A percentile compares a stretch with the other conserved stretches of the same genome.
These are phyloP conservation scores for Nyctalus aviator DNA, from an alignment of 2,797 vertebrate species.

Conservation along the genomic window DNA sequence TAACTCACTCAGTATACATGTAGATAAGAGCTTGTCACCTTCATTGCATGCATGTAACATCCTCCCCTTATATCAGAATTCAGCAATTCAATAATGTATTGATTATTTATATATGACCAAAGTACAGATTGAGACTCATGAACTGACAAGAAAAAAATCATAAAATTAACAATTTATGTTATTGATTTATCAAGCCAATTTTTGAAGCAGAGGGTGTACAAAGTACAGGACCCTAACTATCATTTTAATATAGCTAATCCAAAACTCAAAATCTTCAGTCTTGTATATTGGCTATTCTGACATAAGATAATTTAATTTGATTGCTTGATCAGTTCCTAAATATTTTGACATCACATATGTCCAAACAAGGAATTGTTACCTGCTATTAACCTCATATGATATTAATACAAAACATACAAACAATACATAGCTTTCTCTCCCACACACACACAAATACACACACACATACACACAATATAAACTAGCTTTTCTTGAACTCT, in stretches of 20 bases:
- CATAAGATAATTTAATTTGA: slow-evolving; percentile 11
- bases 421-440: not conserved
- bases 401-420: not conserved
- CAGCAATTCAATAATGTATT: not conserved
- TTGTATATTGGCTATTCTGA: slow-evolving; percentile 16
- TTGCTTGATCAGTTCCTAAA: slow-evolving; percentile 18
- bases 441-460: not conserved
- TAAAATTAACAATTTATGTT: not conserved
- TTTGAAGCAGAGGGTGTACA: not conserved
- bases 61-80: not conserved
- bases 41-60: not conserved
- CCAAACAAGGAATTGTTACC: slow-evolving; percentile 1
- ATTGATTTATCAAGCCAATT: not conserved
- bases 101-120: not conserved
- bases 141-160: not conserved
- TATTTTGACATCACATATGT: slow-evolving; percentile 45
- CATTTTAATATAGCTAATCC: slow-evolving; percentile 1
- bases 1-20: not conserved
- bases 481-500: not conserved
- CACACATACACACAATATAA: not conserved
- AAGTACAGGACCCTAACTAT: not conserved
- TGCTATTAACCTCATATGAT: not conserved
- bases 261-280: not conserved
- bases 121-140: not conserved
- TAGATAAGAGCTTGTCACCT: not conserved